A percentile compares a stretch with the other conserved stretches of the same genome.
These are phyloP conservation scores for Numida meleagris DNA, from an alignment of 2,113 vertebrate species.

Conservation along the genomic window DNA sequence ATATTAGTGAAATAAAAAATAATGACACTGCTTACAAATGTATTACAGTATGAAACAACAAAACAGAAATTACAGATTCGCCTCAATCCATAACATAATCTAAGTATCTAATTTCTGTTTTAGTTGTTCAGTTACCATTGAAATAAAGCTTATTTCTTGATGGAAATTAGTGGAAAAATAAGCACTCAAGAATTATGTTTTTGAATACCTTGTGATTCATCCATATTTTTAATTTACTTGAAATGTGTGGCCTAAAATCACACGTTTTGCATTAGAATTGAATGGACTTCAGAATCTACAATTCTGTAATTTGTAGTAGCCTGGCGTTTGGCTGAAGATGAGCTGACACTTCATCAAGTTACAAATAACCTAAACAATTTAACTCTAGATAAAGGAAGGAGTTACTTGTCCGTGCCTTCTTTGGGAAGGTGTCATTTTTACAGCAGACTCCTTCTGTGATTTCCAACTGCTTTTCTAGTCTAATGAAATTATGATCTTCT, in stretches of 20 bases:
- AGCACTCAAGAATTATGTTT: background rate
- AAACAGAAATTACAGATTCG: background rate
- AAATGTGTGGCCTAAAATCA: slow-evolving; percentile 24
- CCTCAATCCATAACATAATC: background rate
- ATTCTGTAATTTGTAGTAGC: background rate
- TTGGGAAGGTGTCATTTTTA: background rate
- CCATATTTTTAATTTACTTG: background rate
- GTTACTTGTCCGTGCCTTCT: background rate
- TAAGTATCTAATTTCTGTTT: background rate
- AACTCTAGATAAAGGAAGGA: background rate
- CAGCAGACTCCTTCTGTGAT: background rate
- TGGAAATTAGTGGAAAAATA: background rate
- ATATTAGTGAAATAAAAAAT: slow-evolving; percentile 26
- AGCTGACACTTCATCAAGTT: background rate
- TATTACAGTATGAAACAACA: background rate
- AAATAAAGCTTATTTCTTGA: background rate
- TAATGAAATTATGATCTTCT: background rate
- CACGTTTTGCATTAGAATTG: background rate
- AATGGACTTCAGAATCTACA: background rate
- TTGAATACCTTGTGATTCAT: background rate
- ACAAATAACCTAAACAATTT: background rate
- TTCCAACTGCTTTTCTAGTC: background rate
- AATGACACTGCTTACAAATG: background rate
- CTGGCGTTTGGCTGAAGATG: background rate
- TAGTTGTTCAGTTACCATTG: background rate